Base-by-base conservation (phyloP, 2,888 invertebrate species). In the Nesidiocoris tenuis region DNA sequence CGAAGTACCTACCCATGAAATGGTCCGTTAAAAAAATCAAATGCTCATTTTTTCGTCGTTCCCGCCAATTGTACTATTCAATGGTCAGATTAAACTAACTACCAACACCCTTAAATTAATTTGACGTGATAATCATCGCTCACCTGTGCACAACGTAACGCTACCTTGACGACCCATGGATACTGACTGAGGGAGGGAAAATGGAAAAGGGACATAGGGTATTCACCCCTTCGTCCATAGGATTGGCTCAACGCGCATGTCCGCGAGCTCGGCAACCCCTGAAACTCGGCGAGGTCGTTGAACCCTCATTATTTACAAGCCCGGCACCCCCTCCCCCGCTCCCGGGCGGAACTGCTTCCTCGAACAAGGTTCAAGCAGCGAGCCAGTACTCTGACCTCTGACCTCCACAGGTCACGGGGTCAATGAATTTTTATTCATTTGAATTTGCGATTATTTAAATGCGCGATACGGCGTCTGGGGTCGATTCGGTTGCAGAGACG, bases 101-200 rank as follows among this genome's bases (percentile, higher is more conserved):
- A n/a, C n/a, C n/a, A n/a, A n/a, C n/a, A n/a, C n/a, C n/a, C n/a
- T n/a, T n/a, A n/a, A n/a, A n/a, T n/a, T n/a, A n/a, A n/a, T n/a
- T n/a, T n/a, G n/a, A n/a, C n/a, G n/a, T n/a, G n/a, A n/a, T n/a
- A n/a, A 22, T 3, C 18, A 9, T 21, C 16, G 18, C 23, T 54
- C 54, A 75, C 75, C 75, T 75, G 75, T 65, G 22, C 24, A 19
- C 16, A 75, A 54, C 39, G 75, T 22, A 61, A 61, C 68, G 24
- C 55, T 24, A 59, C 75, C 67, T 63, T 75, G 75, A n/a, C 75
- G 75, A 64, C 75, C 75, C 75, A 75, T 75, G 72, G 61, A 54
- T 72, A 21, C 21, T 39, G 25, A 72, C 72, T 72, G 55, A 72
- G 61, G 72, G 59, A 2, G 17, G 17, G 59, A 59, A 59, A 59